Base-by-base conservation (phyloP, 2,888 invertebrate species). In the Ditula angustiorana region DNA sequence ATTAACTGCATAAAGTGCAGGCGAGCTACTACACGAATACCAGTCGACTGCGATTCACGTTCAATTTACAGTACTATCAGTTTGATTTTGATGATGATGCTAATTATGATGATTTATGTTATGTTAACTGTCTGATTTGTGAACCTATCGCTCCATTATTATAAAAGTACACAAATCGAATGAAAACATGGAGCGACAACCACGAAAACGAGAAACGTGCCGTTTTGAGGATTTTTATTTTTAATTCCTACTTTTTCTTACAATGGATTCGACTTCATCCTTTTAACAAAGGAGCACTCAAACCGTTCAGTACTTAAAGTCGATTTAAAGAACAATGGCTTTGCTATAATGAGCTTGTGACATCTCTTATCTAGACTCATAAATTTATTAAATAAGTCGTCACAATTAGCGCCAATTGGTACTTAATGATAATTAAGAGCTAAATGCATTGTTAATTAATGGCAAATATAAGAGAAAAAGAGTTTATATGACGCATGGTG, bases 401-500 rank as follows among this genome's bases (percentile, higher is more conserved):
- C 26, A 35, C 44, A 41, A 46, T 63, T 44, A 26, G 21, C 53
- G 35, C 11, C 57, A 44, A 50, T 35, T 35, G 55, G 33, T 33
- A n/a, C n/a, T n/a, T n/a, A 52, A 21, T 57, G 33, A 41, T 19
- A 24, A 56, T 28, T 16, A 28, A 37, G 23, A 19, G 26, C 33
- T 5, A 37, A 19, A 46, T 50, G 37, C 13, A 26, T 11, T 47
- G 55, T 35, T 60, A 46, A 53, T 60, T 65, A 55, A 21, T 65
- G 53, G 35, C 46, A 13, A 59, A 59, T 55, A 11, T 55, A 53
- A 44, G 30, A 44, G 30, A 61, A 52, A 57, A 57, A 57, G 37
- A 26, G 23, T 79, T 76, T 76, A 83, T 80, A 71, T 91, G 90
- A 91, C 86, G 83, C 88, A 88, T 76, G 62, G 69, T 68, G 72